Evolutionary conservation across 1,140 invertebrate genomes (phyloP), one percentile per base, ranked within the genome.

Genomic region (Heliconius hermathena): DNA sequence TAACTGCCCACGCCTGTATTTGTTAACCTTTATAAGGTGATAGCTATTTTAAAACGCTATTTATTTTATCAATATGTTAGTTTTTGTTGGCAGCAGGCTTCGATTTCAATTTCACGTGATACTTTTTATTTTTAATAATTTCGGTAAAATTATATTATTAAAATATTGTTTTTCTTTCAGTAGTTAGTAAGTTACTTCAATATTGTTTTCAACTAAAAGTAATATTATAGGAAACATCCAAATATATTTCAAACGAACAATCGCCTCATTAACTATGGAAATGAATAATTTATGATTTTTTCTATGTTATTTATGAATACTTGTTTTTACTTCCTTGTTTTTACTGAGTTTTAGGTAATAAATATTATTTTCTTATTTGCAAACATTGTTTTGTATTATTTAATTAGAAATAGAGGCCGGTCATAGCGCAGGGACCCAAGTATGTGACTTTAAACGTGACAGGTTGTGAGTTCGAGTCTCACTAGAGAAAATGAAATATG

Each of bases 1-100:
- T 85, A 83, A 84, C 83, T 79, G 85, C 86, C 86, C 89, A 88
- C 91, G 80, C 89, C 91, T 88, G 74, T 91, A 83, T 89, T 91
- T 89, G 80, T 81, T 82, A 83, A 83, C 80, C 77, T 83, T 79
- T 85, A 81, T 78, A 83, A 82, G 78, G 79, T 77, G 54, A 85
- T 82, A 79, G 57, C 71, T 82, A 78, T 79, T 80, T 78, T 76
- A 82, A 78, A 84, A 78, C 73, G 60, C 38, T 73, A 20, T 74
- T 76, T 72, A 36, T 71, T 46, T 71, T 36, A 71, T 36, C 70
- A 71, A 22, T 29, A 57, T 57, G 54, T 9, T 57, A 22, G 54
- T 26, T 26, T 26, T 26, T 26, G 26, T 26, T 26, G 26, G 1
- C 26, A 26, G 26, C 26, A 26, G 26, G 26, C 26, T 26, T 26